phyloP scores from a whole-genome alignment of 2,888 invertebrate genomes.

The Hirtodrosophila alboralis region DNA sequence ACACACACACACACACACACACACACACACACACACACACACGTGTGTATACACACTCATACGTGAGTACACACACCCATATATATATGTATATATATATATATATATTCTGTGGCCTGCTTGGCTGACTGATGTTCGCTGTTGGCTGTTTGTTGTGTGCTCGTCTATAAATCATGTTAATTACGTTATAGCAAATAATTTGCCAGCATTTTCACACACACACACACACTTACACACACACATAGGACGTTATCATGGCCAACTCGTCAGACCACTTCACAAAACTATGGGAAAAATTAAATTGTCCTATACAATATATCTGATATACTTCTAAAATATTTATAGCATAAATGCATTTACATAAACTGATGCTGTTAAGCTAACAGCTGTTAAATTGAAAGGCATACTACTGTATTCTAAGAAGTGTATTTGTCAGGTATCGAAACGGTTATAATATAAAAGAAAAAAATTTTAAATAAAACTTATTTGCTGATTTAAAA shows the following conservation, averaged over 20 bases:
- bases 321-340: too few species aligned
- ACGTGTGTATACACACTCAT: slow-evolving; percentile 1
- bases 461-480: too few species aligned
- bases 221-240: slow-evolving; percentile 23
- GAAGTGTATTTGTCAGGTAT: too few species aligned
- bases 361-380: too few species aligned
- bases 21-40: slow-evolving; percentile 9
- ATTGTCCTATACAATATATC: too few species aligned
- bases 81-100: too few species aligned
- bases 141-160: slow-evolving; percentile 67
- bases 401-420: too few species aligned
- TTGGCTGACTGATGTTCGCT: slow-evolving; percentile 43
- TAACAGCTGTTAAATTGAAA: too few species aligned
- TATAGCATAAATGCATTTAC: too few species aligned
- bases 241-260: slow-evolving; percentile 17
- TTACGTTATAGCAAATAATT: slow-evolving; percentile 79
- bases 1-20: slow-evolving; percentile 19
- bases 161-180: slow-evolving; percentile 78
- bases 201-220: slow-evolving; percentile 57
- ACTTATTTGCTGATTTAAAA: too few species aligned
- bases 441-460: too few species aligned
- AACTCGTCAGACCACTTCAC: slow-evolving; percentile 6
- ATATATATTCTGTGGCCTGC: slow-evolving; percentile 32
- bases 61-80: neutral
- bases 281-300: neutral